Base-by-base conservation (phyloP, 2,113 vertebrate species). In the Chlamydotis undulata region DNA sequence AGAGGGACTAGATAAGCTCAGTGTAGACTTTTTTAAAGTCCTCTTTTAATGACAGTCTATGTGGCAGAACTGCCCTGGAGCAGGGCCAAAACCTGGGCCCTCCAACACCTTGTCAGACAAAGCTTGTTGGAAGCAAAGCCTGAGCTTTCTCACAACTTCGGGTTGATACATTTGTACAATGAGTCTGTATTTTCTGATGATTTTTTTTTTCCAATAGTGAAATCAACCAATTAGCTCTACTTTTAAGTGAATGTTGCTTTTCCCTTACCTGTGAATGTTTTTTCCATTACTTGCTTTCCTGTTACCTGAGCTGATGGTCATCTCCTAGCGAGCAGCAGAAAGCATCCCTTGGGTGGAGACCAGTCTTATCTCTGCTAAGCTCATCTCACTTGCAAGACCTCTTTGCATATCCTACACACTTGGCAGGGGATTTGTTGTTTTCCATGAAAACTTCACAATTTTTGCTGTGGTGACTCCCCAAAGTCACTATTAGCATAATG, bases 401-500 rank as follows among this genome's bases (percentile, higher is more conserved):
- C 31, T 92, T 85, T 87, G 22, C 24, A 53, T 31, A 29, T n/a
- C 37, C 78, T 47, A 60, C 25, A 41, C 3, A 1, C 55, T 43
- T 79, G 60, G 60, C 49, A 89, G 26, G 43, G 76, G 37, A 89
- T 89, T 89, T 86, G 68, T 87, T 93, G 69, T 92, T 94, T 91
- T 64, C 69, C 41, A 69, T 22, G 19, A 59, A 90, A 91, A 85
- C 85, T 79, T 95, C 53, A 84, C 43, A 96, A 86, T 35, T 87
- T 74, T 61, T 91, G 19, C 64, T 92, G 31, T 41, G 80, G 19
- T 61, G 79, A 96, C 95, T 97, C 76, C 81, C 92, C 75, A 68
- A 88, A 94, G 89, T 67, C 84, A 64, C 52, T 89, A 92, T 97
- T 97, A 94, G 70, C 19, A 37, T 79, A 94, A 71, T 5, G 15